Evolutionary conservation across 2,888 invertebrate species (phyloP).

Genomic region (Caenorhabditis sulstoni): DNA sequence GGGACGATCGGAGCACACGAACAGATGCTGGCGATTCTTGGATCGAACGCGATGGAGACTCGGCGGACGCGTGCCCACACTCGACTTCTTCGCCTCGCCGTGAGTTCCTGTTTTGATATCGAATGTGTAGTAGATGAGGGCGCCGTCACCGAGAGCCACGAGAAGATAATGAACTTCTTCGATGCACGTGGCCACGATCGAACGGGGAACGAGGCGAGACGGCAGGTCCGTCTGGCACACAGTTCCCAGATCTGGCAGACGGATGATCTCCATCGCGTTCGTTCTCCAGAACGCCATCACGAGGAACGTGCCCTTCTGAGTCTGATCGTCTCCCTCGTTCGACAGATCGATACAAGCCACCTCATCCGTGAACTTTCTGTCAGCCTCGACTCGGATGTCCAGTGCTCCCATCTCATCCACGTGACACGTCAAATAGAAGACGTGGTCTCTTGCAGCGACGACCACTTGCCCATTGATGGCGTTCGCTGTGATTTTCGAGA

Average conservation of each 20-base stretch:
- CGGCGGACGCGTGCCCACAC: conserved; percentile 96
- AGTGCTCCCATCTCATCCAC: conserved; percentile 44
- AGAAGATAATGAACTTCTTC: conserved; percentile 87
- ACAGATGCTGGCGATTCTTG: conserved; percentile 89
- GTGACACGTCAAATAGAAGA: conserved; percentile 67
- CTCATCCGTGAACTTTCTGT: conserved; percentile 89
- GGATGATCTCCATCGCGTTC: conserved; percentile 91
- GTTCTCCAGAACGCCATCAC: conserved; percentile 98
- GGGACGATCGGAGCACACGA: conserved; percentile 93
- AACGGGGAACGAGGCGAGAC: conserved; percentile 93
- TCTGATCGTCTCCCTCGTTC: conserved; percentile 83
- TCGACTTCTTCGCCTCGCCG: conserved; percentile 93
- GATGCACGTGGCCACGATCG: conserved; percentile 93
- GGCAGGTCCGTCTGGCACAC: conserved; percentile 63
- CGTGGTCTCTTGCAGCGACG: conserved; percentile 60
- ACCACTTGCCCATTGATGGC: conserved; percentile 76
- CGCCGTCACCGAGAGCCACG: conserved; percentile 94
- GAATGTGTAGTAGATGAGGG: conserved; percentile 92
- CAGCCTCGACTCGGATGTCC: conserved; percentile 54
- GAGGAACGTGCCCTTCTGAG: conserved; percentile 84
- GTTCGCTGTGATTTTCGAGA: conserved; percentile 75
- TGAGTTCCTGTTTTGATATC: conserved; percentile 82
- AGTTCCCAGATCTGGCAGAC: conserved; percentile 87
- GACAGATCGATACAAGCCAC: conserved; percentile 96
- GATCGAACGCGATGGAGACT: conserved; percentile 89